Evolutionary conservation across 2,888 invertebrate species (phyloP).

Genomic region (Siphonodentalium dalli): DNA sequence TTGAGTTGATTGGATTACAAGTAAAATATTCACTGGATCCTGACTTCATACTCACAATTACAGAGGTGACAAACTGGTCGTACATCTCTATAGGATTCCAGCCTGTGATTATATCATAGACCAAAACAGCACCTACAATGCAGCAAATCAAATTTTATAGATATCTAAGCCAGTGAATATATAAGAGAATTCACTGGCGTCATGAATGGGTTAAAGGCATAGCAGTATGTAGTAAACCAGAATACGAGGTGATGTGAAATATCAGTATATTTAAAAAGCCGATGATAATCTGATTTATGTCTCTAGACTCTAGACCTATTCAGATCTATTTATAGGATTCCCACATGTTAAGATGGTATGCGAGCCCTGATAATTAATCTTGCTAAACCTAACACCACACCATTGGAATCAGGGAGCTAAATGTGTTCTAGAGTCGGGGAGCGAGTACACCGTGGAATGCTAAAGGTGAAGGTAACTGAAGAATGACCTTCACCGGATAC

Average conservation of each 20-base stretch:
- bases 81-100: conserved; percentile 68
- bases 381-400: too few relatives aligned
- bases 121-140: conserved; percentile 72
- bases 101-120: conserved; percentile 75
- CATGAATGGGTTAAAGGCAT: too few relatives aligned
- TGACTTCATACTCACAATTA: conserved; percentile 58
- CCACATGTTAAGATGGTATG: too few relatives aligned
- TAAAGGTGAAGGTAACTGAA: too few relatives aligned
- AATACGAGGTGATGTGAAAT: background rate
- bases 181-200: background rate
- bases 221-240: background rate
- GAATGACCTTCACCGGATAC: too few relatives aligned
- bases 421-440: too few relatives aligned
- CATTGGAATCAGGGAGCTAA: too few relatives aligned
- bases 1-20: background rate
- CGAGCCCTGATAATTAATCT: too few relatives aligned
- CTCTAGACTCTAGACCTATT: background rate
- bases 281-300: background rate
- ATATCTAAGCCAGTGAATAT: background rate
- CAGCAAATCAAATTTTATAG: conserved; percentile 6
- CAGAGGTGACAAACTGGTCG: conserved; percentile 64
- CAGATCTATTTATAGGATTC: too few relatives aligned
- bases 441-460: too few relatives aligned
- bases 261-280: background rate
- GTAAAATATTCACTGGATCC: background rate